These are phyloP conservation scores for Drosophila trapezifrons DNA, from an alignment of 1,140 invertebrate genomes.

Conservation along the genomic window DNA sequence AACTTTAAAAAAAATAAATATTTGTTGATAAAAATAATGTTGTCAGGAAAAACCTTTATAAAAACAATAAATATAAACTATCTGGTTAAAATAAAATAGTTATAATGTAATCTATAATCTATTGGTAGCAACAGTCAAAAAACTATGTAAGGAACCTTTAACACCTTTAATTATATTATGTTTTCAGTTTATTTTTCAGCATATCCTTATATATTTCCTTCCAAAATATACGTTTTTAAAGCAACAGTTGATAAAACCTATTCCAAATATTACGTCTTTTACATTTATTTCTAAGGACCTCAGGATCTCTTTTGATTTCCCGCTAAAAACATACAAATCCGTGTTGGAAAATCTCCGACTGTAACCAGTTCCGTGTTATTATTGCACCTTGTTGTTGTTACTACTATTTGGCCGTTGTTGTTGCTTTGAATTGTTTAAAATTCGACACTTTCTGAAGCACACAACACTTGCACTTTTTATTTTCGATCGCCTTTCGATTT, in stretches of 20 bases:
- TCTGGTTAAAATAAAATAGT: no score
- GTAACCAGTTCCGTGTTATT: neutral
- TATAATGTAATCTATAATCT: no score
- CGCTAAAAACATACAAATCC: conserved; percentile 7
- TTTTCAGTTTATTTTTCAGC: no score
- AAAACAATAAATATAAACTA: no score
- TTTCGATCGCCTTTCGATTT: neutral
- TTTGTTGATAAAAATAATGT: no score
- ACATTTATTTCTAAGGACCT: neutral
- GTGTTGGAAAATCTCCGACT: conserved; percentile 2
- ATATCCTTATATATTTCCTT: neutral
- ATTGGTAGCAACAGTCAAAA: neutral
- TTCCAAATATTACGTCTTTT: neutral
- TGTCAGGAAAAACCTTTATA: no score
- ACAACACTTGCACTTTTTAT: conserved; percentile 7
- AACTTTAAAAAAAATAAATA: no score
- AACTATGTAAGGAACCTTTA: neutral
- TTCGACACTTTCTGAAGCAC: neutral
- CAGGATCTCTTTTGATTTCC: neutral
- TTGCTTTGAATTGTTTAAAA: conserved; percentile 8
- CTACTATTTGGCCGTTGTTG: neutral
- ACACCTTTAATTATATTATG: no score
- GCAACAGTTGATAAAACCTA: neutral
- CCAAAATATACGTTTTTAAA: neutral
- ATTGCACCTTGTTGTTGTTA: neutral